Evolutionary conservation across 2,797 vertebrate genomes (phyloP).

Genomic region (Gambusia yucatana): DNA sequence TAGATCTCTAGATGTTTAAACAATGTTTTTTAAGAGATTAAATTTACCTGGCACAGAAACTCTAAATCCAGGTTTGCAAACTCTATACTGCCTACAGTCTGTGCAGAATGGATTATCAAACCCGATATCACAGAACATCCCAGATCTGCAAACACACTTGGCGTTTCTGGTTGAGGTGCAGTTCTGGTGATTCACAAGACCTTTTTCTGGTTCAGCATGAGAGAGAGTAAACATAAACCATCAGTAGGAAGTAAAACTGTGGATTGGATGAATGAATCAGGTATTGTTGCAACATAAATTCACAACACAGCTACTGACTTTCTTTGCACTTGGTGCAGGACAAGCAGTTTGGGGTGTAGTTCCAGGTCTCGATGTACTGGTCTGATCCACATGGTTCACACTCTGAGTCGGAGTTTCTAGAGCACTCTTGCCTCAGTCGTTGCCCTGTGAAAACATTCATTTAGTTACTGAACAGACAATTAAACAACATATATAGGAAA

Average conservation of each 20-base stretch:
- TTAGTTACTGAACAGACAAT: not conserved
- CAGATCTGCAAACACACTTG: slow-evolving; percentile 69
- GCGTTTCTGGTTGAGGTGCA: slow-evolving; percentile 57
- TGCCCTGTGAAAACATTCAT: slow-evolving; percentile 58
- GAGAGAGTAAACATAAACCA: not conserved
- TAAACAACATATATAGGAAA: not conserved
- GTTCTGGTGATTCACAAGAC: slow-evolving; percentile 25
- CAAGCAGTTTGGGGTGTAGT: slow-evolving; percentile 66
- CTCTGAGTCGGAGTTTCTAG: slow-evolving; percentile 22
- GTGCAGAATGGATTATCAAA: slow-evolving; percentile 18
- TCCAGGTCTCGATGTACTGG: slow-evolving; percentile 39
- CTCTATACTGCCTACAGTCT: slow-evolving; percentile 24
- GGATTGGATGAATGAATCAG: not conserved
- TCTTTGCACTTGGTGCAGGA: slow-evolving; percentile 53
- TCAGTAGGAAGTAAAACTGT: slow-evolving; percentile 6
- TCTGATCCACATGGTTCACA: slow-evolving; percentile 58
- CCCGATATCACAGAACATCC: slow-evolving; percentile 39
- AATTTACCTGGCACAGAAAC: slow-evolving; percentile 61
- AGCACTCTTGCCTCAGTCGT: slow-evolving; percentile 17
- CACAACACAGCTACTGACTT: slow-evolving; percentile 52
- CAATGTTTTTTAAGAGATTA: not conserved
- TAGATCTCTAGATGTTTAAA: not conserved
- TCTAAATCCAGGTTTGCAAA: slow-evolving; percentile 60
- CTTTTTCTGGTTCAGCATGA: slow-evolving; percentile 51
- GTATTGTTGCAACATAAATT: not conserved